Conservation (phyloP, 2,113 vertebrate species). For the Corythaixoides concolor region DNA sequence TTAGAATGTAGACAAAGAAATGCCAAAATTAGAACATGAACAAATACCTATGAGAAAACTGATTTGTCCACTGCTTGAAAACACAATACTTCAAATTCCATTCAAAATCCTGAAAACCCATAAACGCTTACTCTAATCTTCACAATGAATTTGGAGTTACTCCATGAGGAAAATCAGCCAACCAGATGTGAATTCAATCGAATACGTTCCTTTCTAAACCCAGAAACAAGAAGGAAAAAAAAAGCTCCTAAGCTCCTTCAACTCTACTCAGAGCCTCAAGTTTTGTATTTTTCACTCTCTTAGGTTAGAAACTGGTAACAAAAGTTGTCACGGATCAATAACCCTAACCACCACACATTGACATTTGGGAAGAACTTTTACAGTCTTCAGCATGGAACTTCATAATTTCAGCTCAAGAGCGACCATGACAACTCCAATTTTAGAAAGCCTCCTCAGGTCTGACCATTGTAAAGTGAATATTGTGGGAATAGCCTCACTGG, state of each 20-base stretch:
- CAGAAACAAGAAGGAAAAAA: slow-evolving; percentile 39
- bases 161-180: slow-evolving; percentile 75
- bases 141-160: slow-evolving; percentile 76
- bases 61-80: slow-evolving; percentile 73
- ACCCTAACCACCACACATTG: not conserved
- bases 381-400: not conserved
- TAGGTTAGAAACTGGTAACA: not conserved
- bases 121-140: slow-evolving; percentile 76
- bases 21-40: slow-evolving; percentile 76
- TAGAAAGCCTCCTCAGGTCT: not conserved
- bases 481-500: not conserved
- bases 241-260: not conserved
- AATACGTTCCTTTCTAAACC: slow-evolving; percentile 69
- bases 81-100: slow-evolving; percentile 80
- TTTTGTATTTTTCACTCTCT: not conserved
- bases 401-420: not conserved
- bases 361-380: not conserved
- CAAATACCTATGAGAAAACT: slow-evolving; percentile 78
- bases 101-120: slow-evolving; percentile 72
- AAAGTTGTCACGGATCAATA: not conserved
- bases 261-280: not conserved
- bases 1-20: slow-evolving; percentile 69
- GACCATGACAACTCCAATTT: not conserved
- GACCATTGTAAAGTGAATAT: not conserved
- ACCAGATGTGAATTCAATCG: slow-evolving; percentile 79